A percentile compares a stretch with the other conserved stretches of the same genome.
phyloP scores from a whole-genome alignment of 2,797 vertebrate species.

The Pristis pectinata region DNA sequence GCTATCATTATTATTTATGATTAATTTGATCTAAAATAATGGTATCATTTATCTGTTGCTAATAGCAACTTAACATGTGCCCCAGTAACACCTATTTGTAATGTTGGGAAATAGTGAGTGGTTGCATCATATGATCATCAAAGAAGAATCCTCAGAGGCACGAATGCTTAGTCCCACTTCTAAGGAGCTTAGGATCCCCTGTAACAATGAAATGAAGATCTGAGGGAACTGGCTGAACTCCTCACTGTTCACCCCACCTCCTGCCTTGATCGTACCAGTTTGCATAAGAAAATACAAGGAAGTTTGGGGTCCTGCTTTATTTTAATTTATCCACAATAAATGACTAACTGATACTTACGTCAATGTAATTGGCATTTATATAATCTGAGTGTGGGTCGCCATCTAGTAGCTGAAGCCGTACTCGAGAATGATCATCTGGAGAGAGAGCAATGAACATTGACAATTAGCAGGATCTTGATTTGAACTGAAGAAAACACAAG shows the following conservation, averaged over 20 bases:
- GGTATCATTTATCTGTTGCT: neutral
- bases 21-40: neutral
- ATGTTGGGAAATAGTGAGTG: neutral
- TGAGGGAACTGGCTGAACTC: neutral
- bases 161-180: neutral
- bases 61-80: neutral
- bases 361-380: slow-evolving; percentile 95
- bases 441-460: slow-evolving; percentile 39
- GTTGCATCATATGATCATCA: neutral
- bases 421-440: slow-evolving; percentile 92
- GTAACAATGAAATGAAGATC: neutral
- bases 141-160: neutral
- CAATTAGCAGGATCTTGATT: neutral
- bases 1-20: neutral
- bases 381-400: slow-evolving; percentile 95
- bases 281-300: neutral
- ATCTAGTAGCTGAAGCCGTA: slow-evolving; percentile 83
- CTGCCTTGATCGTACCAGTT: neutral
- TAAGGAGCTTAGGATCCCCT: too few relatives aligned
- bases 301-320: neutral
- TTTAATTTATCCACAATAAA: neutral
- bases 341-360: slow-evolving; percentile 64
- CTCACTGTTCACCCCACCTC: too few relatives aligned
- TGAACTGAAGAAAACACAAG: neutral
- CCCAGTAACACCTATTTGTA: neutral